These are phyloP conservation scores for Apis cerana DNA, from an alignment of 1,140 invertebrate genomes.

Conservation along the genomic window DNA sequence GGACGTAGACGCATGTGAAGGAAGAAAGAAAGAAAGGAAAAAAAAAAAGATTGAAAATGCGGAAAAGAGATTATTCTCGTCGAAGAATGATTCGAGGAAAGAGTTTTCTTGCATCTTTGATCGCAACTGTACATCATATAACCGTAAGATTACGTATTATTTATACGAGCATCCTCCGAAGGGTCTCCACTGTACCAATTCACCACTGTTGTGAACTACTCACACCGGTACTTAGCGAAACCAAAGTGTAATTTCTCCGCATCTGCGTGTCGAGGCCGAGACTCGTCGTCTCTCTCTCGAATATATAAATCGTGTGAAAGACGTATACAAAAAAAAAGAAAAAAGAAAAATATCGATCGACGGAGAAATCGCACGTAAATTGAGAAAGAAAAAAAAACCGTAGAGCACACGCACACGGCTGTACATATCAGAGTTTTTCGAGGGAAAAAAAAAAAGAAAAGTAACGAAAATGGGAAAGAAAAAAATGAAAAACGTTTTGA, in stretches of 20 bases:
- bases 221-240: slow-evolving; percentile 53
- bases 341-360: background rate
- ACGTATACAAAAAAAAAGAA: no score
- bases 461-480: background rate
- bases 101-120: slow-evolving; percentile 7
- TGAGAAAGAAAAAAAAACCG: background rate
- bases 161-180: slow-evolving; percentile 73
- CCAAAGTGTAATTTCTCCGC: slow-evolving; percentile 58
- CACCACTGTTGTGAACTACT: slow-evolving; percentile 49
- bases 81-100: background rate
- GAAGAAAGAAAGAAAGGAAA: background rate
- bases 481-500: background rate
- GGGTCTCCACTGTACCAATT: slow-evolving; percentile 76
- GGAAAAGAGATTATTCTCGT: slow-evolving; percentile 1
- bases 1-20: background rate
- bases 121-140: slow-evolving; percentile 21
- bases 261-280: background rate
- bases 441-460: background rate
- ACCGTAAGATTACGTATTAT: slow-evolving; percentile 39
- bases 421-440: slow-evolving; percentile 42
- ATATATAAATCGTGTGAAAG: background rate
- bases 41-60: background rate
- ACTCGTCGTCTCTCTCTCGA: background rate
- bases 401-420: slow-evolving; percentile 60
- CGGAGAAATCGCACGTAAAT: slow-evolving; percentile 50